Percentiles rank a stretch among this genome's conserved stretches.
phyloP scores from a whole-genome alignment of 2,888 invertebrate genomes.

The Drosophila nigricruria region DNA sequence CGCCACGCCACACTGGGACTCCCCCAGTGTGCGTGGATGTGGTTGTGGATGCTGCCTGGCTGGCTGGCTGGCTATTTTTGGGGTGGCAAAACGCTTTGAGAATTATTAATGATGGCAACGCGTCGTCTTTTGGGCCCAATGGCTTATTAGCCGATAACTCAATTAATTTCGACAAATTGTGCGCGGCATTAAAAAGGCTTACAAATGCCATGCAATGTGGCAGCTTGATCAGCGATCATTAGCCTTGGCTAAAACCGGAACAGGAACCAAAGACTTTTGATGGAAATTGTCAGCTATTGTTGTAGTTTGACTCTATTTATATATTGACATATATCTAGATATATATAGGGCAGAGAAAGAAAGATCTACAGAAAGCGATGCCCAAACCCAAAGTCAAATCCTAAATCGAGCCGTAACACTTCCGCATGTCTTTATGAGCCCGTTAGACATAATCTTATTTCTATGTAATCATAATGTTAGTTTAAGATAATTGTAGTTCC shows the following conservation, averaged over 20 bases:
- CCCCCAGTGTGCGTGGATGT: constrained; percentile 47
- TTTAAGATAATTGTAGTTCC: neutral
- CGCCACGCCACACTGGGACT: constrained; percentile 67
- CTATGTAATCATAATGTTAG: neutral
- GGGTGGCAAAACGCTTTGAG: constrained; percentile 66
- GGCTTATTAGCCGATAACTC: constrained; percentile 76
- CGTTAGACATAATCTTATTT: neutral
- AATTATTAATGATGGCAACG: constrained; percentile 77
- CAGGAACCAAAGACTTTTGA: neutral
- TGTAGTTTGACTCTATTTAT: neutral
- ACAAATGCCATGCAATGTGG: constrained; percentile 15
- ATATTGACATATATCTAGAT: neutral
- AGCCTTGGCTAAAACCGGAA: constrained; percentile 21
- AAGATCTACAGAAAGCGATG: too few relatives aligned
- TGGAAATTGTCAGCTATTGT: neutral
- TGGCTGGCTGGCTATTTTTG: constrained; percentile 45
- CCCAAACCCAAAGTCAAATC: too few relatives aligned
- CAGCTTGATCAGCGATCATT: constrained; percentile 16
- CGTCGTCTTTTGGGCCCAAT: constrained; percentile 49
- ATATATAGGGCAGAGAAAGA: neutral
- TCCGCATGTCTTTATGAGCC: neutral
- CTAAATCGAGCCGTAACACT: neutral
- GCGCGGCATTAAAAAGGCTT: constrained; percentile 50
- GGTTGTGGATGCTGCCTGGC: constrained; percentile 2
- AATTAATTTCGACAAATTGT: constrained; percentile 78